phyloP scores from a whole-genome alignment of 2,888 invertebrate species.

The Cistogaster globosa region DNA sequence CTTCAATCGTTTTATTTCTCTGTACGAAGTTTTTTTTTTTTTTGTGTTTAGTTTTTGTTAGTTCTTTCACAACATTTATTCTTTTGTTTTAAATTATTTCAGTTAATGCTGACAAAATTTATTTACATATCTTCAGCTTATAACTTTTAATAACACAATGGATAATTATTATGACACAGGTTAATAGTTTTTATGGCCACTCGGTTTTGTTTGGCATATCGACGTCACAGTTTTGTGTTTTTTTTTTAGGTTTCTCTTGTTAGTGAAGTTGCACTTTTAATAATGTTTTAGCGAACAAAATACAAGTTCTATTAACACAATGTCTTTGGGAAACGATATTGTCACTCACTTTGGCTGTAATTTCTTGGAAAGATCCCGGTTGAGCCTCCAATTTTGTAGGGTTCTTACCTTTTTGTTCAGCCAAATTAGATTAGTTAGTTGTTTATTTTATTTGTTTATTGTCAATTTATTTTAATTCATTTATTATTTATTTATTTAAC shows the following conservation, averaged over 20 bases:
- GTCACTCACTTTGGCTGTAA: neutral
- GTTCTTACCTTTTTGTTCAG: slow-evolving; percentile 13
- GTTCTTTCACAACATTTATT: neutral
- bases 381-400: slow-evolving; percentile 19
- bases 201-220: no score
- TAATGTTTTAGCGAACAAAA: slow-evolving; percentile 77
- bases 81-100: neutral
- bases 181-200: no score
- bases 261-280: slow-evolving; percentile 69
- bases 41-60: neutral
- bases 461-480: neutral
- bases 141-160: no score
- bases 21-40: neutral
- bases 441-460: neutral
- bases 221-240: no score
- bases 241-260: no score
- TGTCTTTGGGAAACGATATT: neutral
- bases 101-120: neutral
- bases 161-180: no score
- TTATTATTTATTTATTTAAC: neutral
- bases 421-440: neutral
- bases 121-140: no score
- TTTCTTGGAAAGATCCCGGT: neutral
- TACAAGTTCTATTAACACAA: neutral
- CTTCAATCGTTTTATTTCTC: neutral